Conservation (phyloP, 2,797 vertebrate species). For the Acipenser ruthenus region DNA sequence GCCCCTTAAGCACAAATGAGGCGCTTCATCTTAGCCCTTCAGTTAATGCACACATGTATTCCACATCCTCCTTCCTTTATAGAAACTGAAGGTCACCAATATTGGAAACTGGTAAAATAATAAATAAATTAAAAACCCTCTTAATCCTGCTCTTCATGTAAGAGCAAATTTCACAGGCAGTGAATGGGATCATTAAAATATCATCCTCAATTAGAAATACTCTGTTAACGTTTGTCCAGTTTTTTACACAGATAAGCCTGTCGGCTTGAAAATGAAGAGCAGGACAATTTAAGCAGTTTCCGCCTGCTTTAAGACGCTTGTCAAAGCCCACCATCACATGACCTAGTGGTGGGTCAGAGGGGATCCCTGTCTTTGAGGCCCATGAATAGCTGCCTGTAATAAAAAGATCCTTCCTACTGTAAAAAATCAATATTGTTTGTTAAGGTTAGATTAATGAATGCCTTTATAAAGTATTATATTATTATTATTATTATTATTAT, state of each 20-base stretch:
- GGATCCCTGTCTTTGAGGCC: too few relatives aligned
- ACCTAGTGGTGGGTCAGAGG: too few relatives aligned
- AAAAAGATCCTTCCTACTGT: too few relatives aligned
- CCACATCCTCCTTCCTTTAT: not conserved
- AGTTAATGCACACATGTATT: conserved; percentile 5
- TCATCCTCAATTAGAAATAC: conserved; percentile 7
- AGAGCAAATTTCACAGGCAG: not conserved
- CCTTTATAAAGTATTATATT: too few relatives aligned
- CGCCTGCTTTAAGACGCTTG: not conserved
- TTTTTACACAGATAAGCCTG: conserved; percentile 24
- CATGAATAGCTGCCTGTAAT: too few relatives aligned
- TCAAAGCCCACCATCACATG: not conserved
- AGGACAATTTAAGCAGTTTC: not conserved
- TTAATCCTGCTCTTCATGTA: not conserved
- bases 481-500: too few relatives aligned
- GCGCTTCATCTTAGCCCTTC: conserved; percentile 5
- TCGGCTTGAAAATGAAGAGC: conserved; percentile 10
- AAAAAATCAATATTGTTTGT: too few relatives aligned
- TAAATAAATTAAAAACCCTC: not conserved
- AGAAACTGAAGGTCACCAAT: conserved; percentile 1
- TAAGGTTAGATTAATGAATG: too few relatives aligned
- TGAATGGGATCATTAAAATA: not conserved
- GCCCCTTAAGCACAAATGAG: conserved; percentile 34
- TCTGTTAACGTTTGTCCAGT: conserved; percentile 18
- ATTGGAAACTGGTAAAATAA: not conserved